These are phyloP conservation scores for Perithous albicinctus DNA, from an alignment of 2,888 invertebrate species.

Conservation along the genomic window DNA sequence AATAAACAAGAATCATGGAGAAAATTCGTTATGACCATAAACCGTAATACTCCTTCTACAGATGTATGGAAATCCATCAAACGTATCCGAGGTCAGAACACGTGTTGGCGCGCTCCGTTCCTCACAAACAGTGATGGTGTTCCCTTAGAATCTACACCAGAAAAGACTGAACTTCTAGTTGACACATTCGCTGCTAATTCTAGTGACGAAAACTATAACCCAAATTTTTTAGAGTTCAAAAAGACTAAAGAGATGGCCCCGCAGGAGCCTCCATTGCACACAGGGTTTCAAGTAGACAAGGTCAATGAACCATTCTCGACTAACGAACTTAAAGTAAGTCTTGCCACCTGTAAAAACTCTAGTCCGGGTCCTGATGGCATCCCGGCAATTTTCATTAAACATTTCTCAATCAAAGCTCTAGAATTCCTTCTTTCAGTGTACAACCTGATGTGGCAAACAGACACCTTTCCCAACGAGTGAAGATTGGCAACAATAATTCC, in stretches of 20 bases:
- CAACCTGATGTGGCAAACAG: not conserved
- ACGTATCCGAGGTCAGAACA: not conserved
- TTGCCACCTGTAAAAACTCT: not conserved
- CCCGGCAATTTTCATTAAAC: too few relatives aligned
- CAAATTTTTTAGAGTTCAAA: conserved; percentile 4
- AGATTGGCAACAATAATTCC: conserved; percentile 8
- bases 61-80: too few relatives aligned
- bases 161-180: conserved; percentile 67
- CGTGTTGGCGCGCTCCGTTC: not conserved
- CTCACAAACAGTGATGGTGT: not conserved
- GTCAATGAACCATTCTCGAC: not conserved
- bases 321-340: conserved; percentile 4
- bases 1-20: not conserved
- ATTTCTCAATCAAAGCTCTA: conserved; percentile 3
- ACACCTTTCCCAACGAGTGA: not conserved
- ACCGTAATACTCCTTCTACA: not conserved
- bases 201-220: too few relatives aligned
- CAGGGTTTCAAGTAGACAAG: too few relatives aligned
- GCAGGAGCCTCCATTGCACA: too few relatives aligned
- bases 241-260: not conserved
- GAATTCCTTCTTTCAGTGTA: conserved; percentile 4
- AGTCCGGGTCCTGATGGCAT: conserved; percentile 4
- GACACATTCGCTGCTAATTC: conserved; percentile 63
- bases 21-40: not conserved
- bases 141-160: conserved; percentile 29